Percentiles rank a stretch among this genome's conserved stretches.
These are phyloP conservation scores for Eupeodes corollae DNA, from an alignment of 1,140 invertebrate genomes.

Conservation along the genomic window DNA sequence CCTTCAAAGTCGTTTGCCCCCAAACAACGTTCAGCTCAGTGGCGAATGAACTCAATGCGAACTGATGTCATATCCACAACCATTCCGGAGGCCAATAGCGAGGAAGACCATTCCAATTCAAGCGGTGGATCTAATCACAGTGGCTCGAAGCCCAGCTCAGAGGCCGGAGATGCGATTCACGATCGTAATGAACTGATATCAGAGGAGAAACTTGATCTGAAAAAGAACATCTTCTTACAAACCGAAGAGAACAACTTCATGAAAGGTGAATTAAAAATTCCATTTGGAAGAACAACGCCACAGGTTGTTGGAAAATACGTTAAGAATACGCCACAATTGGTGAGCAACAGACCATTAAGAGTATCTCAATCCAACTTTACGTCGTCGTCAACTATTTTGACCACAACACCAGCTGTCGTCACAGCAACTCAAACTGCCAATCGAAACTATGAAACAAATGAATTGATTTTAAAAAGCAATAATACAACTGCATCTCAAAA, in stretches of 20 bases:
- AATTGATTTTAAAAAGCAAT: too few relatives aligned
- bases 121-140: slow-evolving; percentile 9
- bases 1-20: slow-evolving; percentile 46
- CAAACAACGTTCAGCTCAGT: slow-evolving; percentile 55
- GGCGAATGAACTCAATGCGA: slow-evolving; percentile 59
- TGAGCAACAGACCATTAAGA: too few relatives aligned
- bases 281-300: slow-evolving; percentile 9
- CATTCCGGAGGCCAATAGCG: slow-evolving; percentile 69
- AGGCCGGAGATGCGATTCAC: slow-evolving; percentile 8
- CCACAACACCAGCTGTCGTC: too few relatives aligned
- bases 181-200: slow-evolving; percentile 4
- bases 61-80: slow-evolving; percentile 73
- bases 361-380: too few relatives aligned
- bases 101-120: slow-evolving; percentile 46
- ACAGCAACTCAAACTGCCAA: too few relatives aligned
- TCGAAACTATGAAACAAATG: too few relatives aligned
- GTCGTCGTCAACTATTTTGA: too few relatives aligned
- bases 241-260: slow-evolving; percentile 38
- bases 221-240: slow-evolving; percentile 35
- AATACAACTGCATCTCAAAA: too few relatives aligned
- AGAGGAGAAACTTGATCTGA: slow-evolving; percentile 23
- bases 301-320: not conserved
- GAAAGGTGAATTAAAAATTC: slow-evolving; percentile 31
- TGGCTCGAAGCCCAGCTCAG: slow-evolving; percentile 16
- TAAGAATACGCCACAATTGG: too few relatives aligned